Evolutionary conservation across 2,113 vertebrate genomes (phyloP), one percentile per base, ranked within the genome.

Genomic region (Corvus cornix): DNA sequence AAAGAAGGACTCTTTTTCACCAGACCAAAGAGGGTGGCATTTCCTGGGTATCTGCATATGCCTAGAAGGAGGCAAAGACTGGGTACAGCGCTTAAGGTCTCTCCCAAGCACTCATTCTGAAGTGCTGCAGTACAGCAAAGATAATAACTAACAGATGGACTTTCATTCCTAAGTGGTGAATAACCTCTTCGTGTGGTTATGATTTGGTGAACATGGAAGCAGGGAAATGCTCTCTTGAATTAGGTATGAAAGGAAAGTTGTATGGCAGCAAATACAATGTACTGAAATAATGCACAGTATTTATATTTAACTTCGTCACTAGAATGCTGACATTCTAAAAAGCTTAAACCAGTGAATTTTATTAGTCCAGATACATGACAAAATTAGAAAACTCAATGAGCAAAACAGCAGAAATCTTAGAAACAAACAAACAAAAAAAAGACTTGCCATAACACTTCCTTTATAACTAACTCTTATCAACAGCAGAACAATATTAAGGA

Each of bases 141-240:
- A 97, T 97, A 97, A 97, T 97, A 97, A 94, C 92, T 96, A 97
- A 91, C 97, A 97, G 96, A 97, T 97, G 97, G 95, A 89, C 95
- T 90, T 94, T 96, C 97, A 97, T 97, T 97, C 97, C 97, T 89
- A 92, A 97, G 95, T 90, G 79, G 73, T 97, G 97, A 97, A 96
- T 95, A 97, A 97, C 55, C 73, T 80, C 87, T 91, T 84, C 4
- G 80, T 95, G 96, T 95, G 96, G 96, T 97, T 96, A 96, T 93
- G 94, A 97, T 96, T 90, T 96, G 96, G 96, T 96, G 97, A 97
- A 93, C 67, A 83, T 69, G 48, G 94, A 97, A 97, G 88, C n/a
- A 96, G 67, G 44, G 63, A 97, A 95, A 96, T 60, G 76, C 56
- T 77, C 75, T 91, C 56, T 74, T 79, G 74, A 89, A 79, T 81